Evolutionary conservation across 2,113 vertebrate species (phyloP), one percentile per base, ranked within the genome.

Genomic region (Panthera uncia): DNA sequence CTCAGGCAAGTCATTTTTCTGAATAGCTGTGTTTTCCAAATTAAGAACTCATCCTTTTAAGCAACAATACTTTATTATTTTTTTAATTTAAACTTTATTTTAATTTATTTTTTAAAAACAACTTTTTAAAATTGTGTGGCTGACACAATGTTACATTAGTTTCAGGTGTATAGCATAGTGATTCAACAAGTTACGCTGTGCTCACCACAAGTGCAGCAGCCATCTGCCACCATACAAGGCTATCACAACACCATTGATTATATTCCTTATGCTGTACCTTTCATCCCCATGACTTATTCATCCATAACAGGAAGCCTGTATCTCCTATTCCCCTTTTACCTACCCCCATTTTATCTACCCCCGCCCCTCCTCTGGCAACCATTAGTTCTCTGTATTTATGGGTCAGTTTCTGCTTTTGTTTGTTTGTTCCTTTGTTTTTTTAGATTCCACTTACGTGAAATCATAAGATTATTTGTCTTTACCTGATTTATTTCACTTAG

Each of bases 1-100:
- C 29, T 87, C 21, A 94, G 36, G 55, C 87, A 93, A 84, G 83
- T 91, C 0, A 61, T 95, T 91, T 82, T 94, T 95, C 74, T 94
- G n/a, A 94, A 61, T 52, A 90, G 80, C 8, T 23, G 1, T 73
- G 38, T 89, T 94, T 89, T 89, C 89, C 38, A 81, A 68, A 52
- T 88, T 78, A 79, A 68, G 29, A 57, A n/a, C 36, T 71, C 36
- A 79, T 96, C 12, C 19, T 83, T 96, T 81, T 68, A 69, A 80
- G 68, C 23, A 89, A 79, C 19, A 91, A 74, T 83, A 61, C 29
- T 83, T 78, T n/a, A 0, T 66, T 61, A 21, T 61, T 61, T 36
- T 69, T 69, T 71, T 36, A 15, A 19, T 36, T 68, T 71, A 11
- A 71, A n/a, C 3, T 69, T 69, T 69, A 69, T 45, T 45, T 74